Evolutionary conservation across 2,888 invertebrate genomes (phyloP).

Genomic region (Cybosia mesomella): DNA sequence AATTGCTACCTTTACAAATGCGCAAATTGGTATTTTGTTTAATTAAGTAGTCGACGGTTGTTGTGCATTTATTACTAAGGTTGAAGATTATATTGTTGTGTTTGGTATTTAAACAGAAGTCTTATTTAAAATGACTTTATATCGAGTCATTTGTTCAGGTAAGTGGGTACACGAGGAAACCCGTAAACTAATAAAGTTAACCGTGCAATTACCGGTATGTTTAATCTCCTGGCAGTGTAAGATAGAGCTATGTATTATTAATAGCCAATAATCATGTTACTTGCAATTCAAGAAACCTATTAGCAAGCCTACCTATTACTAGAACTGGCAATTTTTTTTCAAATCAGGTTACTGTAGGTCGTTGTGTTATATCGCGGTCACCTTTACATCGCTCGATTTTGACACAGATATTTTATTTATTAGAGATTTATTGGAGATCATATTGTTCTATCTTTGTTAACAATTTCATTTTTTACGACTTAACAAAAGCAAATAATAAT

Average conservation of each 20-base stretch:
- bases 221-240: background rate
- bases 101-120: constrained; percentile 18
- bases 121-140: constrained; percentile 6
- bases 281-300: background rate
- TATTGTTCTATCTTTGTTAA: background rate
- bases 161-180: background rate
- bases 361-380: background rate
- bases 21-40: constrained; percentile 21
- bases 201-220: background rate
- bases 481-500: background rate
- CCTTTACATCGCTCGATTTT: background rate
- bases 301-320: background rate
- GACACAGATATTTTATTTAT: background rate
- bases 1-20: constrained; percentile 30
- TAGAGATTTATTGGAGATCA: too few species aligned
- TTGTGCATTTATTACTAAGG: constrained; percentile 23
- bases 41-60: constrained; percentile 23
- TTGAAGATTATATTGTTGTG: background rate
- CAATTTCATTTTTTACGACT: too few species aligned
- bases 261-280: background rate
- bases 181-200: background rate
- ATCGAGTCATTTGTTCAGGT: background rate
- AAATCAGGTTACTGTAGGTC: background rate
- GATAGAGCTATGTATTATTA: too few species aligned
- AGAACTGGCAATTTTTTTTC: background rate